Evolutionary conservation across 2,888 invertebrate genomes (phyloP).

Genomic region (Helobdella robusta): DNA sequence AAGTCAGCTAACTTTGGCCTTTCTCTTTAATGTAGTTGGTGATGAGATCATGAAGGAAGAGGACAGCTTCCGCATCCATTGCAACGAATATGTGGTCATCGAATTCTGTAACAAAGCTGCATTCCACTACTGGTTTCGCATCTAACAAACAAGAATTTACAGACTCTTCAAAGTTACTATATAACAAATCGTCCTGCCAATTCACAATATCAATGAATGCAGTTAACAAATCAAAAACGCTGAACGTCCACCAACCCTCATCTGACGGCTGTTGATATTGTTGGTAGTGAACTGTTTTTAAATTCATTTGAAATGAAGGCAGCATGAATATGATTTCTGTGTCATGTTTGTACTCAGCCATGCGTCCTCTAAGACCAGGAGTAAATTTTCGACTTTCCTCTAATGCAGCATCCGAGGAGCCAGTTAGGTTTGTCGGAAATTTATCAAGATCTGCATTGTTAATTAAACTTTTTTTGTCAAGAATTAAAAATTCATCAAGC

Average conservation of each 20-base stretch:
- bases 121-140: slow-evolving; percentile 75
- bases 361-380: slow-evolving; percentile 34
- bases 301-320: slow-evolving; percentile 79
- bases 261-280: slow-evolving; percentile 52
- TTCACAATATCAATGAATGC: no score
- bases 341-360: slow-evolving; percentile 44
- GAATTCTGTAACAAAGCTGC: slow-evolving; percentile 95
- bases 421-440: slow-evolving; percentile 63
- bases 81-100: slow-evolving; percentile 96
- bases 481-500: no score
- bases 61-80: slow-evolving; percentile 90
- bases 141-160: slow-evolving; percentile 39
- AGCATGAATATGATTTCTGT: slow-evolving; percentile 92
- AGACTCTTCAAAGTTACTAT: not conserved
- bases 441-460: slow-evolving; percentile 74
- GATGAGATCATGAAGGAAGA: slow-evolving; percentile 91
- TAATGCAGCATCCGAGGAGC: slow-evolving; percentile 55
- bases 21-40: slow-evolving; percentile 81
- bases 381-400: slow-evolving; percentile 33
- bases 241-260: slow-evolving; percentile 37
- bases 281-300: slow-evolving; percentile 85
- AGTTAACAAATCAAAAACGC: not conserved
- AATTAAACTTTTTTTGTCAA: no score
- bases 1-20: slow-evolving; percentile 65
- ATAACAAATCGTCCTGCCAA: not conserved